phyloP scores from a whole-genome alignment of 2,113 vertebrate genomes.

The Psittacus erithacus region DNA sequence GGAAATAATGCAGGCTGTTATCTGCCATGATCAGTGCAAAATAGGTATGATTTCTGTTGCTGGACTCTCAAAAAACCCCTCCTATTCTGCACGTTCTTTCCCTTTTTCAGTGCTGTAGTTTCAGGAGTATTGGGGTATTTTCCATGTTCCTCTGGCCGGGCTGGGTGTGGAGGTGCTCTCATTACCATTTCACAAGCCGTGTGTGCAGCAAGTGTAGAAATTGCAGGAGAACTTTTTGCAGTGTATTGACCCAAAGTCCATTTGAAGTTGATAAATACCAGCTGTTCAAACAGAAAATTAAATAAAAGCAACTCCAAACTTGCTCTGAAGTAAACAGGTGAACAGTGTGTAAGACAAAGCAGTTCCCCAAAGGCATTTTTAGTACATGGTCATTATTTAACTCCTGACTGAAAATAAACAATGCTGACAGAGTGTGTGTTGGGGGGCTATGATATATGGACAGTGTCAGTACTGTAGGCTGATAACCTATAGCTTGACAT shows the following conservation, averaged over 20 bases:
- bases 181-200: not conserved
- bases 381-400: conserved; percentile 76
- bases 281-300: conserved; percentile 64
- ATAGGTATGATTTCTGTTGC: not conserved
- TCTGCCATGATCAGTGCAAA: rapidly evolving
- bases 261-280: conserved; percentile 70
- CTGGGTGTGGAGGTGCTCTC: not conserved
- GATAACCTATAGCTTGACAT: conserved; percentile 75
- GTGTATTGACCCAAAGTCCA: conserved; percentile 28
- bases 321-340: conserved; percentile 71
- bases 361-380: conserved; percentile 71
- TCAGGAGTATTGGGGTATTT: not conserved
- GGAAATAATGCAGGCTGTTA: not conserved
- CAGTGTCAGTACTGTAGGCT: conserved; percentile 61
- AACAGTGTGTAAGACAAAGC: conserved; percentile 69
- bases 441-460: conserved; percentile 70
- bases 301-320: conserved; percentile 69
- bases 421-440: conserved; percentile 66
- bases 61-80: not conserved
- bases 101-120: not conserved
- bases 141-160: not conserved
- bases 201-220: conserved; percentile 27
- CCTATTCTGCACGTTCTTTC: rapidly evolving
- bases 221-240: not conserved
- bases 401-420: conserved; percentile 74